Evolutionary conservation across 1,140 invertebrate genomes (phyloP).

Genomic region (Caenorhabditis latens): DNA sequence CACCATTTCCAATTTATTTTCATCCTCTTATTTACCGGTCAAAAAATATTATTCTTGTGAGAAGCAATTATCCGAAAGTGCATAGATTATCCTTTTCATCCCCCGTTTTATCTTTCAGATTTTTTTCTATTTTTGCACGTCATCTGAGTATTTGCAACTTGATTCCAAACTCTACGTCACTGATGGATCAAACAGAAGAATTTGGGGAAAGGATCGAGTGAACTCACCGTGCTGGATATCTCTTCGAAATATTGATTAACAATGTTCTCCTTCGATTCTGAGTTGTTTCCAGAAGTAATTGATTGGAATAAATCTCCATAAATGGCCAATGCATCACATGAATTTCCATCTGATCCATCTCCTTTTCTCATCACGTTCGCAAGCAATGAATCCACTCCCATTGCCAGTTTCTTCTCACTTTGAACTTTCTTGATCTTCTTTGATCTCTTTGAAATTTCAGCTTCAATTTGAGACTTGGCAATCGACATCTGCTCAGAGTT

Average conservation of each 20-base stretch:
- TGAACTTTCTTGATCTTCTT: constrained; percentile 47
- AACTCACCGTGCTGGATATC: constrained; percentile 49
- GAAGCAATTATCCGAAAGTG: constrained; percentile 26
- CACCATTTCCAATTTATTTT: not conserved
- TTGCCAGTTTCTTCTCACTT: constrained; percentile 61
- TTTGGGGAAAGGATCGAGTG: not conserved
- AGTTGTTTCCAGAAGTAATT: constrained; percentile 29
- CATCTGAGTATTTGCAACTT: not conserved
- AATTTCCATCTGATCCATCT: constrained; percentile 59
- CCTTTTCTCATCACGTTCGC: constrained; percentile 43
- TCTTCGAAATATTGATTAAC: constrained; percentile 72
- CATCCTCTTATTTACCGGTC: not conserved
- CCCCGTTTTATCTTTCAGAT: not conserved
- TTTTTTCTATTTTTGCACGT: not conserved
- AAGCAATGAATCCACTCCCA: constrained; percentile 54
- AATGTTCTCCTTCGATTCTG: constrained; percentile 66
- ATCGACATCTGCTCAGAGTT: constrained; percentile 65
- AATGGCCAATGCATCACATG: constrained; percentile 59
- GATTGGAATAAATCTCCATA: constrained; percentile 61
- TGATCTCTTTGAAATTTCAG: constrained; percentile 55
- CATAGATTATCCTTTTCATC: constrained; percentile 1
- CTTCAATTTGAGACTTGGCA: constrained; percentile 62
- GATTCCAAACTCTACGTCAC: too few relatives aligned
- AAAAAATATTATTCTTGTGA: not conserved
- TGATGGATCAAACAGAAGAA: too few relatives aligned